These are phyloP conservation scores for Philonicus albiceps DNA, from an alignment of 2,888 invertebrate species.

Conservation along the genomic window DNA sequence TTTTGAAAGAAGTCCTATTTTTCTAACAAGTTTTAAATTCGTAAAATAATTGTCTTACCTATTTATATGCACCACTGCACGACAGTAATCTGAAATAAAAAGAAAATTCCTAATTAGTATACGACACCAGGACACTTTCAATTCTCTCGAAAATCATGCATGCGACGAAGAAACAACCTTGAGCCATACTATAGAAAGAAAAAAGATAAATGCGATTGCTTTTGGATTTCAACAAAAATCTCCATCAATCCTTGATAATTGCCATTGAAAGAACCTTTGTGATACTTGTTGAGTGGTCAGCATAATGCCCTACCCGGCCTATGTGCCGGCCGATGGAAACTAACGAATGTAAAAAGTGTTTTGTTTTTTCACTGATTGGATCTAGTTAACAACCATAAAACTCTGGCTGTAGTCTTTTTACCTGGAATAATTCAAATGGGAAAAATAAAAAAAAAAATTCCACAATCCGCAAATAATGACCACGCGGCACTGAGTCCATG, in stretches of 20 bases:
- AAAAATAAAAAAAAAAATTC: slow-evolving; percentile 1
- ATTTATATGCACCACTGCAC: neutral
- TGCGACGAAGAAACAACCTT: neutral
- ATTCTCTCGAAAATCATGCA: neutral
- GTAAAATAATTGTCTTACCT: too few relatives aligned
- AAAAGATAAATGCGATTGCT: neutral
- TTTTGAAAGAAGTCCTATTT: too few relatives aligned
- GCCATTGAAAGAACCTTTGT: neutral
- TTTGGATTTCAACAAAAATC: slow-evolving; percentile 23
- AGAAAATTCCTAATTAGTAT: neutral
- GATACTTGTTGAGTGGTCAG: neutral
- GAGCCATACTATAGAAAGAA: neutral
- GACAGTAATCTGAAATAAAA: neutral
- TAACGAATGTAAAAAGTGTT: slow-evolving; percentile 26
- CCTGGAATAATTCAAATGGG: slow-evolving; percentile 7
- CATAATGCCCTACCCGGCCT: neutral
- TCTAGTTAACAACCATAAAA: slow-evolving; percentile 31
- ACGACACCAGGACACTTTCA: neutral
- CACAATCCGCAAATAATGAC: slow-evolving; percentile 4
- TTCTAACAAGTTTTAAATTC: too few relatives aligned
- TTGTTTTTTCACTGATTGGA: slow-evolving; percentile 13
- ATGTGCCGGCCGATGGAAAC: slow-evolving; percentile 8
- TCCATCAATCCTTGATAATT: slow-evolving; percentile 33
- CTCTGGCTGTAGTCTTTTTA: neutral
- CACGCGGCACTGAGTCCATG: neutral